Percentiles rank a stretch among this genome's conserved stretches.
Evolutionary conservation across 2,797 vertebrate species (phyloP).

Genomic region (Loris lydekkerianus): DNA sequence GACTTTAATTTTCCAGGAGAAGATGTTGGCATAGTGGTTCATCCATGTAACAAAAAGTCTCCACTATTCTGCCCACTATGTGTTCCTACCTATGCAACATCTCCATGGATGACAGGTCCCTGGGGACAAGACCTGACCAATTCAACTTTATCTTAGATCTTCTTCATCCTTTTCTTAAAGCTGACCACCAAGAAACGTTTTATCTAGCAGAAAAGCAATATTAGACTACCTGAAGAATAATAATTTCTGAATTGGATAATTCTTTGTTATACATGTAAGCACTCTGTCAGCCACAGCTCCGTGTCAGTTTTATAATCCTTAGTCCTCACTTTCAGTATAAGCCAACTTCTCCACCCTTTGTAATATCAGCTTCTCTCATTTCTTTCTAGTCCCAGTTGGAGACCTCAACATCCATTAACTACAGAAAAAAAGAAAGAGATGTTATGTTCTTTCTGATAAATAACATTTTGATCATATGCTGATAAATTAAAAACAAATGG

Average conservation of each 20-base stretch:
- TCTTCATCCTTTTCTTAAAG: background rate
- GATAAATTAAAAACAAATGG: background rate
- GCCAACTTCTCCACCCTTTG: background rate
- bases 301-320: background rate
- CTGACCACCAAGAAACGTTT: background rate
- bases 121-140: background rate
- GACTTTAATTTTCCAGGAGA: slow-evolving; percentile 25
- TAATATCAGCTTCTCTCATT: background rate
- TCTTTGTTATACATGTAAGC: background rate
- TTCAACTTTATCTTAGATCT: background rate
- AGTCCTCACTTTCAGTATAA: background rate
- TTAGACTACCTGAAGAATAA: background rate
- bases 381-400: background rate
- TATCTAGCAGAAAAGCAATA: background rate
- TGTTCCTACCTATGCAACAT: background rate
- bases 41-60: background rate
- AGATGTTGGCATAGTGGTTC: background rate
- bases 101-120: background rate
- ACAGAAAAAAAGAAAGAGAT: background rate
- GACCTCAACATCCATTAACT: background rate
- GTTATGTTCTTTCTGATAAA: background rate
- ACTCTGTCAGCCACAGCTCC: background rate
- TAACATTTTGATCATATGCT: background rate
- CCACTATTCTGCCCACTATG: background rate
- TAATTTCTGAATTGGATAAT: background rate